Base-by-base conservation (phyloP, 2,797 vertebrate genomes). In the Hippocampus kuda region DNA sequence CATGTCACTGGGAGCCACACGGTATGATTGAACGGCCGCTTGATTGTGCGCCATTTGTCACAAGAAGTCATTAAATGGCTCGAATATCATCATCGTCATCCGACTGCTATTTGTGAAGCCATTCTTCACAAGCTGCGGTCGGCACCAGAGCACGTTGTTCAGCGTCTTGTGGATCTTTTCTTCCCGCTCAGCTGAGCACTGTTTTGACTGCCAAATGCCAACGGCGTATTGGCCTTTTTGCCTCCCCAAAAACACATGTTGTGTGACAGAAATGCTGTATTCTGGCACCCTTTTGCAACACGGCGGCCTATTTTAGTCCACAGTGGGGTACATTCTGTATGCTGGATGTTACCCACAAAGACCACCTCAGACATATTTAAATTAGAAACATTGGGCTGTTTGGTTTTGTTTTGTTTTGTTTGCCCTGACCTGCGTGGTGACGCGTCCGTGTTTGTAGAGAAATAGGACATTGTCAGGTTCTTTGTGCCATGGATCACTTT, bases 1-100 rank as follows among this genome's bases (percentile, higher is more conserved):
- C 79, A 86, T 85, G 86, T 86, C 86, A 81, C 77, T 82, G 78
- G 75, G 68, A 85, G 83, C 84, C 84, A 82, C 84, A 73, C 75
- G 83, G 67, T 77, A 65, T 86, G 88, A 88, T 87, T 82, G 84
- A 90, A 74, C 79, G 81, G 81, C 75, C 83, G 68, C 22, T 65
- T 77, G 80, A 82, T 81, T 69, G 76, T 76, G 68, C 63, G 56
- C 85, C 73, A 79, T 88, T 88, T 86, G 81, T 89, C 86, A 87
- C 53, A 48, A 81, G 76, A 81, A 78, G 85, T 89, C 85, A 82
- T 90, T 84, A 86, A 76, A 44, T 68, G 66, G 75, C 27, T 15
- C 72, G 77, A 86, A 88, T 87, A 86, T 88, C 81, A 84, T 87
- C 83, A 87, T 88, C 83, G 34, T 38, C 34, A 85, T 46, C 44